These are phyloP conservation scores for Amphipyra tragopoginis DNA, from an alignment of 2,888 invertebrate species.

Conservation along the genomic window DNA sequence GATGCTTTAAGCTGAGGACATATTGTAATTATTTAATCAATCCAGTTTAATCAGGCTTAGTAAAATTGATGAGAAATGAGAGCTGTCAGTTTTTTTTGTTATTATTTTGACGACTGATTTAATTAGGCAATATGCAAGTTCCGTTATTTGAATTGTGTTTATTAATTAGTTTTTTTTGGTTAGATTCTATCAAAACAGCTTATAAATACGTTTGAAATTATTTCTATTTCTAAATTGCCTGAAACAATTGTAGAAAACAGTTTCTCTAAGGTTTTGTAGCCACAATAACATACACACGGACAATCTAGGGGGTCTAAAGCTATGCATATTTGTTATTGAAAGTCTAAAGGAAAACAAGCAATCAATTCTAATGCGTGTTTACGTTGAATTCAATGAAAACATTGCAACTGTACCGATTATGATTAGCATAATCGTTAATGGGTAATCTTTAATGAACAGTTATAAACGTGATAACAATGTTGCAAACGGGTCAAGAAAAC, in stretches of 20 bases:
- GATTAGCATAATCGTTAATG: conserved; percentile 22
- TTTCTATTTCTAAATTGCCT: too few relatives aligned
- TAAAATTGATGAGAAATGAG: background rate
- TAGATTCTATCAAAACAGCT: background rate
- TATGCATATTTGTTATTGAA: conserved; percentile 17
- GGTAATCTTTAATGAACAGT: conserved; percentile 7
- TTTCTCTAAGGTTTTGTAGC: background rate
- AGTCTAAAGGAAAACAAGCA: conserved; percentile 14
- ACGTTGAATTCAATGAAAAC: conserved; percentile 26
- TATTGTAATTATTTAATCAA: too few relatives aligned
- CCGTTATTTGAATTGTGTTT: background rate
- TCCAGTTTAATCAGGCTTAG: too few relatives aligned
- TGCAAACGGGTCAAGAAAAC: conserved; percentile 25
- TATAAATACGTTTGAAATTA: too few relatives aligned
- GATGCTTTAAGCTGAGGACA: too few relatives aligned
- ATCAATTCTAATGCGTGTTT: conserved; percentile 16
- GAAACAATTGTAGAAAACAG: too few relatives aligned
- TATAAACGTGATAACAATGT: conserved; percentile 10
- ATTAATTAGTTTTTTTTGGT: background rate
- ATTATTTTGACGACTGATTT: background rate
- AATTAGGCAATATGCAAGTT: background rate
- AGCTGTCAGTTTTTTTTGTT: background rate
- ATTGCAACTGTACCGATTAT: conserved; percentile 8
- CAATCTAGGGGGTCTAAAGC: background rate
- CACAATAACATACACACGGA: conserved; percentile 3